Percentiles rank a stretch among this genome's conserved stretches.
Evolutionary conservation across 1,140 invertebrate genomes (phyloP).

Genomic region (Palaemon carinicauda): DNA sequence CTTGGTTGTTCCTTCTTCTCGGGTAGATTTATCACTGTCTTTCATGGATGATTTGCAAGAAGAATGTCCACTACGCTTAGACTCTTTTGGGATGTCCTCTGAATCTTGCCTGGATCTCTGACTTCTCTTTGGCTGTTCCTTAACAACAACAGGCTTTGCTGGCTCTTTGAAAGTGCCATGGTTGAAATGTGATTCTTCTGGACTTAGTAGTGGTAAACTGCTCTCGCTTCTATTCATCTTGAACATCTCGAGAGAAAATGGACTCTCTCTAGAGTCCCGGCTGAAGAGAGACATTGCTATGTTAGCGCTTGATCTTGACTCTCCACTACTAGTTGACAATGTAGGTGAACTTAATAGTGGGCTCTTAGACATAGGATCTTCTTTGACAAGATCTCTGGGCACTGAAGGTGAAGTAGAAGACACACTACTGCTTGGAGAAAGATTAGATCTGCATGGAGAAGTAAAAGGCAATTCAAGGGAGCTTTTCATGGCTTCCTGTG

Average conservation of each 20-base stretch:
- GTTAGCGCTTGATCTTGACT: slow-evolving; percentile 37
- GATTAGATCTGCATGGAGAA: slow-evolving; percentile 11
- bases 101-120: background rate
- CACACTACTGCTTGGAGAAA: slow-evolving; percentile 46
- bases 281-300: slow-evolving; percentile 39
- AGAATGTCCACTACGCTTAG: background rate
- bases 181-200: slow-evolving; percentile 37
- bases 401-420: slow-evolving; percentile 45
- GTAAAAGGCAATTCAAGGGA: slow-evolving; percentile 26
- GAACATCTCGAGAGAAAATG: slow-evolving; percentile 44
- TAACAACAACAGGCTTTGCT: slow-evolving; percentile 11
- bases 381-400: slow-evolving; percentile 20
- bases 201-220: slow-evolving; percentile 45
- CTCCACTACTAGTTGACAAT: slow-evolving; percentile 43
- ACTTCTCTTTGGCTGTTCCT: background rate
- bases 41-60: background rate
- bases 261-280: slow-evolving; percentile 8
- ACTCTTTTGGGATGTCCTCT: slow-evolving; percentile 14
- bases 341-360: slow-evolving; percentile 44
- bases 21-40: background rate
- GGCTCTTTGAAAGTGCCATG: slow-evolving; percentile 47
- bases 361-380: slow-evolving; percentile 29
- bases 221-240: slow-evolving; percentile 54
- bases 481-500: slow-evolving; percentile 35
- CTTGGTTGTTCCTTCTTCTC: slow-evolving; percentile 2